These are phyloP conservation scores for Aphodius sticticus DNA, from an alignment of 2,888 invertebrate genomes.

Conservation along the genomic window DNA sequence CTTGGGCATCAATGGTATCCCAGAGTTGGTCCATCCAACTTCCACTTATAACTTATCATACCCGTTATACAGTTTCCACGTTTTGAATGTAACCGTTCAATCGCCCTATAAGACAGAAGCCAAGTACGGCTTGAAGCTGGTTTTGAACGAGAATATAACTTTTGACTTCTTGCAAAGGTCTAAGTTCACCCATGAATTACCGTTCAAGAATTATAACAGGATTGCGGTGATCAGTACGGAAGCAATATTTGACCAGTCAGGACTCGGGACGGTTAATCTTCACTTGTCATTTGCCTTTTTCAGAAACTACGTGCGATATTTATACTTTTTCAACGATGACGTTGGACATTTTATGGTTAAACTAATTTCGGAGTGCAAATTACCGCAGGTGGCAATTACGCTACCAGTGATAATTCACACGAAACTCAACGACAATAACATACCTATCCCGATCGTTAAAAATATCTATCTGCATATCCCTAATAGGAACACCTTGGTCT, in stretches of 20 bases:
- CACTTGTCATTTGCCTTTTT: not conserved
- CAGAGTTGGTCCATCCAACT: constrained; percentile 39
- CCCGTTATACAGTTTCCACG: constrained; percentile 38
- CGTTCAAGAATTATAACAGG: not conserved
- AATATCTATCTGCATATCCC: not conserved
- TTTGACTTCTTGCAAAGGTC: not conserved
- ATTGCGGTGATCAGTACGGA: not conserved
- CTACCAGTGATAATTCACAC: not conserved
- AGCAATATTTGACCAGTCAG: not conserved
- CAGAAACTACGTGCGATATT: not conserved
- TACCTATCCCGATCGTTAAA: not conserved
- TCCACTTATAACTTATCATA: constrained; percentile 26
- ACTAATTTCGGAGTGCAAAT: not conserved
- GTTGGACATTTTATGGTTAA: not conserved
- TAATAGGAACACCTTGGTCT: not conserved
- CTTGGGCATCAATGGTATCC: constrained; percentile 47
- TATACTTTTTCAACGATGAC: not conserved
- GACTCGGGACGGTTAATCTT: not conserved
- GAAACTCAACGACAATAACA: not conserved
- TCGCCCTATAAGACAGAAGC: not conserved
- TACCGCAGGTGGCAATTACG: not conserved
- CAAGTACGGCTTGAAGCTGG: not conserved
- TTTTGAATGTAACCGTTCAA: not conserved
- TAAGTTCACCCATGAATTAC: not conserved
- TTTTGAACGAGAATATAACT: not conserved